Evolutionary conservation across 1,140 invertebrate species (phyloP).

Genomic region (Hypsibius dujardini): DNA sequence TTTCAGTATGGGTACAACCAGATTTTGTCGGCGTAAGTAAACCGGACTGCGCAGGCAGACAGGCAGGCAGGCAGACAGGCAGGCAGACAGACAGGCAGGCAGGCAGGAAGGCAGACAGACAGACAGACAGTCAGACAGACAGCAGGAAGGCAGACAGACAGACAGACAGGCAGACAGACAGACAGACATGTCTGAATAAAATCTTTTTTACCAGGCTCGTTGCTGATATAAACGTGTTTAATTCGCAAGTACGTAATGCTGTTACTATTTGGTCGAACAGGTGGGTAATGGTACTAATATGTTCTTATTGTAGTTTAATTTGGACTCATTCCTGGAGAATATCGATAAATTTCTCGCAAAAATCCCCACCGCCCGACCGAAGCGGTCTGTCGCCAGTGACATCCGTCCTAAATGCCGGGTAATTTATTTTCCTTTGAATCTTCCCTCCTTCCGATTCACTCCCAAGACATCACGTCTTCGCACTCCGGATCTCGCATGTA

Average conservation of each 20-base stretch:
- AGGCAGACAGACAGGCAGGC: too few relatives aligned
- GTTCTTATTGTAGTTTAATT: conserved; percentile 39
- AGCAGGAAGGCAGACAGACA: too few relatives aligned
- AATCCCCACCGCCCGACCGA: conserved; percentile 45
- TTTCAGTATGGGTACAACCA: conserved; percentile 62
- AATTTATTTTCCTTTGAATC: conserved; percentile 45
- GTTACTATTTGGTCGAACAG: too few relatives aligned
- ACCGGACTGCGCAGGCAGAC: background rate
- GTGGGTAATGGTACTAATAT: too few relatives aligned
- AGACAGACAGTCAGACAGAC: too few relatives aligned
- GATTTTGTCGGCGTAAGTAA: conserved; percentile 46
- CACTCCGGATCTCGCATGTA: background rate
- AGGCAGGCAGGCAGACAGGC: too few relatives aligned
- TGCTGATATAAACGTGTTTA: conserved; percentile 52
- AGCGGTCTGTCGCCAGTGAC: conserved; percentile 22
- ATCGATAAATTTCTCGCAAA: conserved; percentile 46
- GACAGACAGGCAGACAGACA: too few relatives aligned
- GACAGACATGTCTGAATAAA: too few relatives aligned
- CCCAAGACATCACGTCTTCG: conserved; percentile 3
- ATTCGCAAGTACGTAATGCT: conserved; percentile 35
- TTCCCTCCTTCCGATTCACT: background rate
- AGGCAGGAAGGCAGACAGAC: too few relatives aligned
- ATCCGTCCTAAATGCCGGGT: conserved; percentile 46
- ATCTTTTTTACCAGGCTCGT: conserved; percentile 38
- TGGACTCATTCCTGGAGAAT: conserved; percentile 44